phyloP scores from a whole-genome alignment of 2,113 vertebrate genomes.

The Labrus mixtus region DNA sequence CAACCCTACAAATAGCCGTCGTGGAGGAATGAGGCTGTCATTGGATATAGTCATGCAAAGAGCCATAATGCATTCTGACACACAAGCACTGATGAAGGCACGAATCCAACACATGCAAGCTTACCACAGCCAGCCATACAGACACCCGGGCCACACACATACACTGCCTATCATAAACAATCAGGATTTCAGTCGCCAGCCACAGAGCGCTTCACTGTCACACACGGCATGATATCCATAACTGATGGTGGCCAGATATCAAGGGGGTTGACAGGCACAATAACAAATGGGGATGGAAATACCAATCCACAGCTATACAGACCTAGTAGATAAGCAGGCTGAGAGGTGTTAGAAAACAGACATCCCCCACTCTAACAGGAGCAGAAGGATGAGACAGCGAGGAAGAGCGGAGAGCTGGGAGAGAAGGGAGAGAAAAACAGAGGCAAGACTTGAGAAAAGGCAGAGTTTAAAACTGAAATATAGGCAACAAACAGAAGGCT shows the following conservation, averaged over 20 bases:
- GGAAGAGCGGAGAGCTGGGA: slow-evolving; percentile 69
- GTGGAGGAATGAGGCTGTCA: slow-evolving; percentile 44
- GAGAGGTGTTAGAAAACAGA: slow-evolving; percentile 84
- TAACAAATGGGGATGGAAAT: slow-evolving; percentile 65
- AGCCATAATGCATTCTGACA: slow-evolving; percentile 60
- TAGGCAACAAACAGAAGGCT: slow-evolving; percentile 17
- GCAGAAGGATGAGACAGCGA: slow-evolving; percentile 74
- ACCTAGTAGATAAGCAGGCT: slow-evolving; percentile 83
- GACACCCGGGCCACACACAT: slow-evolving; percentile 34
- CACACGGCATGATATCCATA: slow-evolving; percentile 61
- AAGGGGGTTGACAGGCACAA: slow-evolving; percentile 50
- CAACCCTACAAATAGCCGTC: slow-evolving; percentile 35
- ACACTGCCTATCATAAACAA: slow-evolving; percentile 49
- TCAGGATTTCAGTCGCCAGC: slow-evolving; percentile 54
- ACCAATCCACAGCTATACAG: slow-evolving; percentile 81
- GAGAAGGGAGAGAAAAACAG: slow-evolving; percentile 74
- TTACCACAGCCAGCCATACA: slow-evolving; percentile 35
- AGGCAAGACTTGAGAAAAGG: slow-evolving; percentile 50
- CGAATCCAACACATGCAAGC: slow-evolving; percentile 62
- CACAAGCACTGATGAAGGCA: slow-evolving; percentile 56
- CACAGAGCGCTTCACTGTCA: slow-evolving; percentile 44
- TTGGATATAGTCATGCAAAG: slow-evolving; percentile 63
- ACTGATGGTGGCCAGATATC: slow-evolving; percentile 61
- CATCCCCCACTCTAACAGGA: slow-evolving; percentile 85
- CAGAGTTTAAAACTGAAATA: slow-evolving; percentile 71